phyloP scores from a whole-genome alignment of 2,113 vertebrate species.

The Passerina amoena region DNA sequence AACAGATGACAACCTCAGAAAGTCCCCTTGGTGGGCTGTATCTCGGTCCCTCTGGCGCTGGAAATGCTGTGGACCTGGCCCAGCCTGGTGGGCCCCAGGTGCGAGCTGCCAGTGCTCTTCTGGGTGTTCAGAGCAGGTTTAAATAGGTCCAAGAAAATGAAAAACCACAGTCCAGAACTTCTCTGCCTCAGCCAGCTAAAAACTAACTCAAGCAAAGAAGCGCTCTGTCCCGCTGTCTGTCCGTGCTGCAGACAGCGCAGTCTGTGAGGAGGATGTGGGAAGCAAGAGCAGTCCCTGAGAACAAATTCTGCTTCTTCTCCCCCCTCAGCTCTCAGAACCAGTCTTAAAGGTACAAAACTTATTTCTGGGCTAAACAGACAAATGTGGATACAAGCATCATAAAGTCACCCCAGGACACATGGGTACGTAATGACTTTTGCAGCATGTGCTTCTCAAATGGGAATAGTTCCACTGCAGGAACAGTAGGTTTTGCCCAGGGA shows the following conservation, averaged over 20 bases:
- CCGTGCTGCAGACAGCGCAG: background rate
- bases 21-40: background rate
- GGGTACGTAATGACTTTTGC: background rate
- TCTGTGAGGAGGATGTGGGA: background rate
- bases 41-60: rapidly evolving
- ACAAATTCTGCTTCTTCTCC: background rate
- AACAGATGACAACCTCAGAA: background rate
- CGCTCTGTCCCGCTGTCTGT: background rate
- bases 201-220: background rate
- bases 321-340: background rate
- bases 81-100: background rate
- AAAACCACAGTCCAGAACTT: background rate
- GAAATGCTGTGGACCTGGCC: rapidly evolving
- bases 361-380: background rate
- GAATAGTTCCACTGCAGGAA: background rate
- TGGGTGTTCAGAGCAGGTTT: background rate
- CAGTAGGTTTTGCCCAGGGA: background rate
- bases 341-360: background rate
- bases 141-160: background rate
- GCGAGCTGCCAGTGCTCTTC: background rate
- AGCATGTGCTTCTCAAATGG: background rate
- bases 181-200: background rate
- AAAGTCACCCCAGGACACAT: background rate
- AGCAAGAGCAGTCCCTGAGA: background rate
- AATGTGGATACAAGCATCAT: background rate